Evolutionary conservation across 1,140 invertebrate genomes (phyloP), one percentile per base, ranked within the genome.

Genomic region (Temnothorax longispinosus): DNA sequence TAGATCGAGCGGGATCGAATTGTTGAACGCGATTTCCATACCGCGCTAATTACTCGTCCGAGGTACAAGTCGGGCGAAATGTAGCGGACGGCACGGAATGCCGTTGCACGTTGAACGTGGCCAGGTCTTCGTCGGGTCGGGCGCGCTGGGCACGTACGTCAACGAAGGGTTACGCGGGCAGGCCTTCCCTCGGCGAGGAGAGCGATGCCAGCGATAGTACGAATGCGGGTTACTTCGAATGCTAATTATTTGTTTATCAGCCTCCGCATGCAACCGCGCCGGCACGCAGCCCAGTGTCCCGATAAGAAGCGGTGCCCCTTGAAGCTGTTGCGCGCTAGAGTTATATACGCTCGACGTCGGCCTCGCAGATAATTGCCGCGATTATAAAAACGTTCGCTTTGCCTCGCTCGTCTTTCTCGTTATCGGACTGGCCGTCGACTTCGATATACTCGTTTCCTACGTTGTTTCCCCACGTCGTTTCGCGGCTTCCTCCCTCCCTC

Each of bases 191-290:
- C 8, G 41, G 44, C 60, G 78, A 32, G 21, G 76, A 44, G 87
- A 89, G 85, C 77, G 35, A 80, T 82, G 88, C 88, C 89, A 78
- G 76, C 62, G 87, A 71, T 86, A 87, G 72, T 38, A 35, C 67
- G 85, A 88, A 87, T 91, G 88, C 88, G 86, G 86, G 89, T 90
- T 90, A 91, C 87, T 93, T 90, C 85, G 90, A 91, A 91, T 89
- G 91, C 90, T 94, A 94, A 94, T 94, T 94, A 94, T 95, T 94
- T 94, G 93, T 94, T 94, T 94, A 95, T 94, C 93, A 84, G 87
- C 35, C 72, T 27, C 32, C 56, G 67, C 92, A 93, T 93, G 94
- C 91, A 82, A 93, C 84, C 21, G 74, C 77, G 27, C 77, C 35
- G 52, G 80, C 89, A 84, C 84, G 87, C 81, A 88, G 74, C 52